These are phyloP conservation scores for Drosophila grimshawi DNA, from an alignment of 1,140 invertebrate genomes.

Conservation along the genomic window DNA sequence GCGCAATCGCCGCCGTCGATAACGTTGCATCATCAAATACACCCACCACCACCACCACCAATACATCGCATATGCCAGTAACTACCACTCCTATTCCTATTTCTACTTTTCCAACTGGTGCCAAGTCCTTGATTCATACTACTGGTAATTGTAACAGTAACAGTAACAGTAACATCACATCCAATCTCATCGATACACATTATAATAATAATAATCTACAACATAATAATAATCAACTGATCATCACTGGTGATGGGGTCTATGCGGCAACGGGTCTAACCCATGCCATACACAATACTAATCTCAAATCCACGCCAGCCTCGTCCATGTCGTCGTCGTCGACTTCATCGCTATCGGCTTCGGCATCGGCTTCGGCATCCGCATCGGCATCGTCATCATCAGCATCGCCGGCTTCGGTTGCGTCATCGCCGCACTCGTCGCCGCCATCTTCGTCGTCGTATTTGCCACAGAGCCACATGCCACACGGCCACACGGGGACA, in stretches of 20 bases:
- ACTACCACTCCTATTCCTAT: conserved; percentile 83
- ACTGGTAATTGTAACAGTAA: conserved; percentile 30
- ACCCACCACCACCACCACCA: conserved; percentile 48
- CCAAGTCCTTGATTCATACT: conserved; percentile 62
- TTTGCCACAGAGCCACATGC: conserved; percentile 21
- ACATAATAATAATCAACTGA: conserved; percentile 29
- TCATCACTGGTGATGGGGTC: conserved; percentile 65
- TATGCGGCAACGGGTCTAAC: conserved; percentile 59
- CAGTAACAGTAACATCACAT: conserved; percentile 45
- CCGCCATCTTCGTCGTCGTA: conserved; percentile 43
- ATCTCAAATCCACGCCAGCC: conserved; percentile 56
- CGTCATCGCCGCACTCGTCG: conserved; percentile 47
- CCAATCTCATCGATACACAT: conserved; percentile 43
- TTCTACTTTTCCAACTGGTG: conserved; percentile 67
- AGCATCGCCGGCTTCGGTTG: conserved; percentile 47
- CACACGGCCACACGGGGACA: conserved; percentile 40
- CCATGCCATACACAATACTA: conserved; percentile 57
- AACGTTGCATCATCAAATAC: conserved; percentile 56
- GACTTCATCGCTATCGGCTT: background rate
- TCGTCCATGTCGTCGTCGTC: conserved; percentile 44
- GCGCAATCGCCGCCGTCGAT: conserved; percentile 38
- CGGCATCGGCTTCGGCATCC: conserved; percentile 42
- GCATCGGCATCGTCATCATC: conserved; percentile 54
- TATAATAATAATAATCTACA: conserved; percentile 21
- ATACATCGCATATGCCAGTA: conserved; percentile 74